Evolutionary conservation across 2,797 vertebrate genomes (phyloP), one percentile per base, ranked within the genome.

Genomic region (Garrulus glandarius): DNA sequence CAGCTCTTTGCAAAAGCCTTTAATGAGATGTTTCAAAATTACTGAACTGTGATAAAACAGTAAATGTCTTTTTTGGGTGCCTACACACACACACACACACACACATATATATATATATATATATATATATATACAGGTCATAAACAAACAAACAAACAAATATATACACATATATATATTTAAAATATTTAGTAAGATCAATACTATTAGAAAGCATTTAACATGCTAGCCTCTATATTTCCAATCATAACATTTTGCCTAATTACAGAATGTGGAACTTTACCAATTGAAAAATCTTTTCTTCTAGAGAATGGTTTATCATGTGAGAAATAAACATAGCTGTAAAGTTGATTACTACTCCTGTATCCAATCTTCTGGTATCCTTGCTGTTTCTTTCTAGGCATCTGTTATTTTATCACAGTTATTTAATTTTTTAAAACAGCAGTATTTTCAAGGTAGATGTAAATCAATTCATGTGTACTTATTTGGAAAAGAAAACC

Each of bases 241-340:
- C 24, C 21, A 71, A 29, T 81, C 21, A 57, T 50, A 65, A 41
- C 5, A 21, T 14, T 68, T 92, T 63, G 39, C 75, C 47, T 65
- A 87, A 92, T 70, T 47, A 53, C 13, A 60, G 30, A 67, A 83
- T 69, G 52, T 84, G 18, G 15, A 19, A 56, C 87, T 85, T 94
- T 79, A 65, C 19, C 75, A 90, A 59, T 60, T 61, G 72, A 94
- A 85, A 94, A 50, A 29, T 44, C 30, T 18, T 77, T 91, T 67
- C 37, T 74, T 89, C 30, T 69, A 67, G 85, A 87, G 17, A 10
- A 80, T 52, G 55, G 29, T 77, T 92, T 87, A 94, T 44, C 91
- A 39, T 18, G 9, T 56, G 41, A 91, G 57, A 92, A 95, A 92
- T 69, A 91, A 83, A 89, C 61, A 29, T 15, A 71, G 56, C 17